These are phyloP conservation scores for Allophyes oxyacanthae DNA, from an alignment of 2,888 invertebrate species.

Conservation along the genomic window DNA sequence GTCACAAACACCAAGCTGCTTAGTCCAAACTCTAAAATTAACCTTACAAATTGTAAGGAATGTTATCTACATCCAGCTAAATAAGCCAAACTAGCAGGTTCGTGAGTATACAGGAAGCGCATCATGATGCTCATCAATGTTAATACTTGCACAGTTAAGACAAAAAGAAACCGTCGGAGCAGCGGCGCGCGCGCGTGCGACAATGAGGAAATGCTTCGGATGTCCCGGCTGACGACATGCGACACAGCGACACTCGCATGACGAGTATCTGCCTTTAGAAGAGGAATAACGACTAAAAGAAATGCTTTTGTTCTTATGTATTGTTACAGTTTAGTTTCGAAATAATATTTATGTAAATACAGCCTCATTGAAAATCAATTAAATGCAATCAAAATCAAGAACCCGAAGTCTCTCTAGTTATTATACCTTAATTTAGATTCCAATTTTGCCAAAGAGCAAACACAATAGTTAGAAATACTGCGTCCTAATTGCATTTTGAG, in stretches of 20 bases:
- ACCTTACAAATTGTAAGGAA: slow-evolving; percentile 23
- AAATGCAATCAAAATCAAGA: not conserved
- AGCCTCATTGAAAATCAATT: not conserved
- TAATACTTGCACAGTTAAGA: slow-evolving; percentile 62
- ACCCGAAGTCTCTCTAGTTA: not conserved
- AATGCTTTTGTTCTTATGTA: slow-evolving; percentile 9
- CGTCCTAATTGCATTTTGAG: not conserved
- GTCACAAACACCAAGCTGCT: not conserved
- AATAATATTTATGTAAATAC: not conserved
- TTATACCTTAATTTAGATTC: slow-evolving; percentile 2
- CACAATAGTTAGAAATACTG: not conserved
- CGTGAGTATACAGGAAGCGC: slow-evolving; percentile 54
- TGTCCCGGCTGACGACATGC: slow-evolving; percentile 64
- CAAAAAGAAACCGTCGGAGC: slow-evolving; percentile 64
- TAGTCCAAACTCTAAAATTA: slow-evolving; percentile 1
- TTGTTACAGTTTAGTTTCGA: not conserved
- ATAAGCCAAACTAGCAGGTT: slow-evolving; percentile 28
- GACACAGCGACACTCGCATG: slow-evolving; percentile 13
- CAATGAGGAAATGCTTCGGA: slow-evolving; percentile 77
- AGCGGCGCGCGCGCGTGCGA: slow-evolving; percentile 66
- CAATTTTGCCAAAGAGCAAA: not conserved
- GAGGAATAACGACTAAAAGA: slow-evolving; percentile 15
- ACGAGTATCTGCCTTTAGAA: slow-evolving; percentile 1
- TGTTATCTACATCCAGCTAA: slow-evolving; percentile 17
- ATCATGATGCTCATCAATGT: slow-evolving; percentile 58